A percentile compares a stretch with the other conserved stretches of the same genome.
phyloP scores from a whole-genome alignment of 2,888 invertebrate genomes.

The Diachrysia chrysitis region DNA sequence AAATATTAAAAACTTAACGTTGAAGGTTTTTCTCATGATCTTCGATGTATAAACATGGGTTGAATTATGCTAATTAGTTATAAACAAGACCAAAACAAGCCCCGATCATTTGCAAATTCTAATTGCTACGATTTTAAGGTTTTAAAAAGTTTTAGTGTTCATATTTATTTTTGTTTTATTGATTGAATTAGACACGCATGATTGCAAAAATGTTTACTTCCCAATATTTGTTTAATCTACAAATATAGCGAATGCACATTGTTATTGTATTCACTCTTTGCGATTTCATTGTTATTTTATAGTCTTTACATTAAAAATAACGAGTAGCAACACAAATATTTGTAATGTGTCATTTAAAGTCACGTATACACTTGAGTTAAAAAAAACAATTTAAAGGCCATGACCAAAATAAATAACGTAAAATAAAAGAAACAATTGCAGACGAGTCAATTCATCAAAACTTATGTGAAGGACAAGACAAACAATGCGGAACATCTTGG shows the following conservation, averaged over 20 bases:
- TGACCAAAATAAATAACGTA: slow-evolving; percentile 37
- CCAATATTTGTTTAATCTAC: slow-evolving; percentile 13
- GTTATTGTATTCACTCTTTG: slow-evolving; percentile 12
- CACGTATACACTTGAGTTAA: slow-evolving; percentile 14
- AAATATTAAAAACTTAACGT: too few species aligned
- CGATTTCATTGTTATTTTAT: slow-evolving; percentile 9
- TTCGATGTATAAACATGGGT: not conserved
- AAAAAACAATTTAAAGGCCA: slow-evolving; percentile 57
- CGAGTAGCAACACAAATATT: slow-evolving; percentile 23
- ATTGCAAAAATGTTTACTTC: slow-evolving; percentile 19
- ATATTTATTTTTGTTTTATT: slow-evolving; percentile 27
- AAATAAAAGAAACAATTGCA: slow-evolving; percentile 56
- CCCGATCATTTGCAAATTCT: slow-evolving; percentile 23
- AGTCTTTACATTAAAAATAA: slow-evolving; percentile 28
- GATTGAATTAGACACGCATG: slow-evolving; percentile 48
- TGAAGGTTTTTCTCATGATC: not conserved
- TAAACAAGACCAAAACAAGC: slow-evolving; percentile 21
- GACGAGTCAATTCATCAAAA: slow-evolving; percentile 56
- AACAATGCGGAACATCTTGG: slow-evolving; percentile 63
- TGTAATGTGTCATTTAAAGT: slow-evolving; percentile 30
- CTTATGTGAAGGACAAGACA: slow-evolving; percentile 52
- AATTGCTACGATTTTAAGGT: slow-evolving; percentile 37
- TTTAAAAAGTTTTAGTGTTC: slow-evolving; percentile 19
- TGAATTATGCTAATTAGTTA: not conserved
- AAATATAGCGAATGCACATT: slow-evolving; percentile 10